These are phyloP conservation scores for Agelas oroides DNA, from an alignment of 37 sponge, comb jelly and placozoan species.

Conservation along the genomic window DNA sequence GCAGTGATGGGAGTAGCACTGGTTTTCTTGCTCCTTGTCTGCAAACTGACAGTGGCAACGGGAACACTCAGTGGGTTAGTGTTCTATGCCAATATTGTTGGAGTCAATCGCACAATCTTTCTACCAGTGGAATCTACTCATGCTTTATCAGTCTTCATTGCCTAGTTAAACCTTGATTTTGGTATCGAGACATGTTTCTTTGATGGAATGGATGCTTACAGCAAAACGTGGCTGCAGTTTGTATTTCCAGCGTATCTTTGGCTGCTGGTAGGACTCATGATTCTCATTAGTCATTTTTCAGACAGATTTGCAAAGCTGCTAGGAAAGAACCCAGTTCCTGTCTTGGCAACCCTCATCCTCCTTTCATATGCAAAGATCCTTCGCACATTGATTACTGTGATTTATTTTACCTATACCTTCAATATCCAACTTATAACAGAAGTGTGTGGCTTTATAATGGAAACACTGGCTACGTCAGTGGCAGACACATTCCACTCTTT, in stretches of 20 bases:
- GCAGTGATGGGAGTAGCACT: slow-evolving; percentile 28
- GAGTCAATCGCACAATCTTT: slow-evolving; percentile 8
- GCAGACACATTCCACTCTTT: background rate
- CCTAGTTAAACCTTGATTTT: slow-evolving; percentile 22
- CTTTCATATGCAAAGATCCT: slow-evolving; percentile 25
- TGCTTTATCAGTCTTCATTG: background rate
- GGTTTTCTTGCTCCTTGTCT: background rate
- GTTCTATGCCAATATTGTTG: slow-evolving; percentile 43
- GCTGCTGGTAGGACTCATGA: background rate
- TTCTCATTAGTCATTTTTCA: background rate
- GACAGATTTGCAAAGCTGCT: background rate
- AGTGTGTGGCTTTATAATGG: slow-evolving; percentile 3
- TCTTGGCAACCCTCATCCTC: slow-evolving; percentile 24
- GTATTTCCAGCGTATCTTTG: slow-evolving; percentile 24
- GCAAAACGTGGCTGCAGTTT: slow-evolving; percentile 35
- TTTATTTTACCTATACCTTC: background rate
- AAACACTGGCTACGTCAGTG: background rate
- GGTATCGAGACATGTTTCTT: slow-evolving; percentile 26
- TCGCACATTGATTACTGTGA: background rate
- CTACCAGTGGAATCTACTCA: background rate
- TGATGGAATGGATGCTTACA: slow-evolving; percentile 18
- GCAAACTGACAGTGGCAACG: slow-evolving; percentile 3
- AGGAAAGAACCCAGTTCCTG: slow-evolving; percentile 16
- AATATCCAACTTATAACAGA: background rate
- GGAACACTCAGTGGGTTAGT: slow-evolving; percentile 38